Evolutionary conservation across 2,797 vertebrate species (phyloP), one percentile per base, ranked within the genome.

Genomic region (Hypotaenidia philippensis): DNA sequence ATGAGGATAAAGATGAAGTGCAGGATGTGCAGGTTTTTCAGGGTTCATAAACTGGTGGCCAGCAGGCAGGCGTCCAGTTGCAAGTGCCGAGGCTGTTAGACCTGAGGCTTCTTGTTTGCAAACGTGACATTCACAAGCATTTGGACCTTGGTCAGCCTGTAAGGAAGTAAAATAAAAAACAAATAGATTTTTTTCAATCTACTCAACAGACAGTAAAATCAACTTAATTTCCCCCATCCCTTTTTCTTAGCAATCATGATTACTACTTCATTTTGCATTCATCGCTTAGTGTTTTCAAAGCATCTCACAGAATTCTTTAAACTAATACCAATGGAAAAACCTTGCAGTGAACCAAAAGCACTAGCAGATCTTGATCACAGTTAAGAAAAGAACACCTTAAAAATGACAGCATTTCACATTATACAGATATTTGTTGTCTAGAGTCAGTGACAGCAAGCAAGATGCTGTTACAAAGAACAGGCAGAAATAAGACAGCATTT

Each of bases 1-100:
- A 97, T 99, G 99, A 78, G 99, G 99, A 96, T 99, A 99, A 59
- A 99, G 98, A 96, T 99, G 99, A 95, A 99, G 98, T 83, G 99
- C 99, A 4, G 99, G 99, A 96, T 99, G 99, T 77, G 99, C 94
- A 90, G 99, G 98, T 97, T 98, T 99, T 97, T 99, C 99, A 49
- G 99, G 98, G 90, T 96, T 98, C 97, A 99, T 98, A 94, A 99
- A 99, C 97, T 99, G 99, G 93, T 99, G 99, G 91, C 99, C 98
- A 8, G 98, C 89, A 78, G 98, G 98, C 75, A 99, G 98, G 65
- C 98, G 98, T 79, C 98, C 98, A 7, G 98, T 84, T 40, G 99
- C 98, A 92, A 99, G 97, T 63, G 98, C 98, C 22, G 98, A 97
- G 40, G 98, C 96, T 5, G 98, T 95, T 92, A 98, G 96, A 70